Evolutionary conservation across 1,140 invertebrate species (phyloP).

Genomic region (Drosophila arawakana): DNA sequence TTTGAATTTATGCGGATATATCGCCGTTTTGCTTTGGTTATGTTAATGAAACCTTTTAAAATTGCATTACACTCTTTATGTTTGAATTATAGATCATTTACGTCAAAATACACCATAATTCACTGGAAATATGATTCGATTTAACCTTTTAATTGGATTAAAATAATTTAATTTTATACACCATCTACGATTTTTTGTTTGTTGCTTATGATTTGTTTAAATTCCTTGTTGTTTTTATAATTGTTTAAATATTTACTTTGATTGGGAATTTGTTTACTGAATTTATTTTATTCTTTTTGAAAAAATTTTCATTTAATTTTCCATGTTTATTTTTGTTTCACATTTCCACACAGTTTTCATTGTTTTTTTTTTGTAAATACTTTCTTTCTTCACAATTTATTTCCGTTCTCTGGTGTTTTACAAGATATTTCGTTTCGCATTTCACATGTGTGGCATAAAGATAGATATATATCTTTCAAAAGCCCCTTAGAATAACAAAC

Average conservation of each 20-base stretch:
- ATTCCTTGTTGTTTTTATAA: neutral
- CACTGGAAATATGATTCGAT: neutral
- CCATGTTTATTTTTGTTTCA: slow-evolving; percentile 18
- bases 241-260: too few species aligned
- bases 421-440: slow-evolving; percentile 24
- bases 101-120: neutral
- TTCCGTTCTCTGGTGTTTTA: slow-evolving; percentile 12
- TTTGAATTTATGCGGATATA: neutral
- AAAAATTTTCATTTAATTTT: slow-evolving; percentile 1
- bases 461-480: slow-evolving; percentile 24
- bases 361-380: neutral
- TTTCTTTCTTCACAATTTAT: slow-evolving; percentile 29
- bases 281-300: slow-evolving; percentile 8
- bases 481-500: slow-evolving; percentile 26
- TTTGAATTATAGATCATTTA: slow-evolving; percentile 5
- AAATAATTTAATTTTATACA: neutral
- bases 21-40: neutral
- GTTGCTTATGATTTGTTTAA: too few species aligned
- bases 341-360: slow-evolving; percentile 31
- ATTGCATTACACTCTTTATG: slow-evolving; percentile 1
- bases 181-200: too few species aligned
- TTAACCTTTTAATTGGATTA: neutral
- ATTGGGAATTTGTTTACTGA: neutral
- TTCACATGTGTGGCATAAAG: slow-evolving; percentile 23
- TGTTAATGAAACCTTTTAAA: neutral